Evolutionary conservation across 64 coral and sea anemone species (phyloP), one percentile per base, ranked within the genome.

Genomic region (Montipora cactus): DNA sequence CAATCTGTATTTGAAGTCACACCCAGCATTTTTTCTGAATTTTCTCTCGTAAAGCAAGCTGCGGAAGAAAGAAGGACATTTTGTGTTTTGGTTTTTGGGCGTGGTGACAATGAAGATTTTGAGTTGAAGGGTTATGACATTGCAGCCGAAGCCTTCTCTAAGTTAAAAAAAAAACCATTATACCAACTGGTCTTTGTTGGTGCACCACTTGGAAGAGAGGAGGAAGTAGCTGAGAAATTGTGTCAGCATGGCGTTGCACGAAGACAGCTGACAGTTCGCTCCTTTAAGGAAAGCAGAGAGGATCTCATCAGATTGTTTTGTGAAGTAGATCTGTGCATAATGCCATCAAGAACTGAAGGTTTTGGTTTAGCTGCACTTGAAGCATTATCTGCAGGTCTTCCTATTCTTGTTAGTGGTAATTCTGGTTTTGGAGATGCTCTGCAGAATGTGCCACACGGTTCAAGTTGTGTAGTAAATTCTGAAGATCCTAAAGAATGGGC

Each of bases 311-410:
- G 28, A 5, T 15, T 83, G 37, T 83, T 83, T 4, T 83, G 81
- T 83, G 81, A 83, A 19, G 81, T 83, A 23, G 81, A 83, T 83
- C 81, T 83, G 18, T 58, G 13, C 1, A 67, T 83, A 18, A 83
- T 83, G 81, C 81, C 81, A 68, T 83, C 81, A 67, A 62, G 81
- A 62, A 83, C 81, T 67, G 81, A 83, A 6, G 81, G 81, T 1
- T 83, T 67, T 67, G 81, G 78, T 1, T 4, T 80, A 0, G 18
- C 78, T 80, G 78, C 48, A 9, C 78, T 80, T 80, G 48, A 80
- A 67, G 81, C 81, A 12, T 83, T 83, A 67, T 83, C 81, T 48
- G 81, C 81, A 46, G 25, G 81, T 67, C 81, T 83, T 9, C 81
- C 81, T 47, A 37, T 83, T 1, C 81, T 83, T 37, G 81, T 83